These are phyloP conservation scores for Panagrolaimus sp. DNA, from an alignment of 1,140 invertebrate species.

Conservation along the genomic window DNA sequence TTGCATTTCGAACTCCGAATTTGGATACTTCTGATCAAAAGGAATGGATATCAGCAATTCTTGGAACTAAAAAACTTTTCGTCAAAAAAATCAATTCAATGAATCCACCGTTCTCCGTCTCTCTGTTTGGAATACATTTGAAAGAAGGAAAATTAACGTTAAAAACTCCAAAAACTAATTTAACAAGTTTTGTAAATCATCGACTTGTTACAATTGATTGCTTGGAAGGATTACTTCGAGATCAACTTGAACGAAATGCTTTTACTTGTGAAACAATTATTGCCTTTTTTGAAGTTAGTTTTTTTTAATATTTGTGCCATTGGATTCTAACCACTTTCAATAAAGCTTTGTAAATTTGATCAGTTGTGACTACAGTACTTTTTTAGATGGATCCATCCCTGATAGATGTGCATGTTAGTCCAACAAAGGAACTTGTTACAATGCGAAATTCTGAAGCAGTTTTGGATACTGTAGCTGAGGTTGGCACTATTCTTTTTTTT, in stretches of 20 bases:
- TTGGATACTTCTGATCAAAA: neutral
- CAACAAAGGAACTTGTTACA: neutral
- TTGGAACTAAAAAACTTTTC: neutral
- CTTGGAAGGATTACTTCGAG: neutral
- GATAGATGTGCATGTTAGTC: neutral
- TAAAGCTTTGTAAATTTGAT: no score
- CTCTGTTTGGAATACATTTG: neutral
- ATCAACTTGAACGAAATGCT: neutral
- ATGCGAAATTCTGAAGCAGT: neutral
- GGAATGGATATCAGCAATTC: neutral
- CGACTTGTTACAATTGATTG: neutral
- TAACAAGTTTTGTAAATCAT: neutral
- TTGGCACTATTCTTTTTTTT: neutral
- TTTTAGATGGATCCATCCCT: conserved; percentile 6
- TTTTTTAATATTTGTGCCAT: neutral
- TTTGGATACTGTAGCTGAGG: neutral
- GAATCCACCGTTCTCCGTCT: neutral
- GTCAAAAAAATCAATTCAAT: neutral
- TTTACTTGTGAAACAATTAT: conserved; percentile 5
- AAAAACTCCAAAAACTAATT: neutral
- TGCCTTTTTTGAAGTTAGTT: neutral
- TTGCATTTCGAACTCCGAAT: neutral
- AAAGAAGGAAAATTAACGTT: neutral
- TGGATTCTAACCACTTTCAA: no score
- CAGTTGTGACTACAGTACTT: neutral